A percentile compares a stretch with the other conserved stretches of the same genome.
Conservation (phyloP, 1,140 invertebrate genomes). For the Galleria mellonella region DNA sequence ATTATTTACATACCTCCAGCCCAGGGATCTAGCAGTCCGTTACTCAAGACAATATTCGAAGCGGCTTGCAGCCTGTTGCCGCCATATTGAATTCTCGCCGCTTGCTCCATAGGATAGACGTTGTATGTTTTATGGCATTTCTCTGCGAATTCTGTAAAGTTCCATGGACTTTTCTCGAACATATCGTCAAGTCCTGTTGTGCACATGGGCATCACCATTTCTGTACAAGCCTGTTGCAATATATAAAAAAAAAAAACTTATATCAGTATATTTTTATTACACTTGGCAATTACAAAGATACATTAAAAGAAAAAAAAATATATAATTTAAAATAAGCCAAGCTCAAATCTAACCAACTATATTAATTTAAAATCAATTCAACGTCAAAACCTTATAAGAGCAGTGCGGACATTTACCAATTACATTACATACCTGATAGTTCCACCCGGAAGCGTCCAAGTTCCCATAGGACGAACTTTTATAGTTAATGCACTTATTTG, state of each 20-base stretch:
- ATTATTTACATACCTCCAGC: conserved; percentile 71
- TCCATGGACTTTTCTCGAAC: conserved; percentile 87
- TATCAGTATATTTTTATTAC: too few species aligned
- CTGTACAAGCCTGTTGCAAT: conserved; percentile 87
- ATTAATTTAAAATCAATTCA: too few species aligned
- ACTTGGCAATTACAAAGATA: too few species aligned
- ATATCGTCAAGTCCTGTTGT: conserved; percentile 85
- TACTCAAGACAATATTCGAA: conserved; percentile 93
- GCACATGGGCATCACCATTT: conserved; percentile 97
- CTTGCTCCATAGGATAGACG: conserved; percentile 79
- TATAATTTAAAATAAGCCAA: too few species aligned
- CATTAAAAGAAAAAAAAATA: too few species aligned
- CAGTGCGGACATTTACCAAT: too few species aligned
- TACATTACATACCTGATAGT: conserved; percentile 76
- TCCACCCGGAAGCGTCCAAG: conserved; percentile 84
- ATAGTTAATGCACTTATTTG: conserved; percentile 79
- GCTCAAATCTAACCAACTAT: too few species aligned
- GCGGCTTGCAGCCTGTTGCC: conserved; percentile 79
- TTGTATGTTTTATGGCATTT: conserved; percentile 83
- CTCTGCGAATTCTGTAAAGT: conserved; percentile 79
- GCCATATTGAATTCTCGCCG: conserved; percentile 86
- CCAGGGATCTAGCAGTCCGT: conserved; percentile 96
- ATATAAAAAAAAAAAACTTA: too few species aligned
- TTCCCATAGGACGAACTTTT: conserved; percentile 60
- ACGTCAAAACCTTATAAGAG: too few species aligned